Base-by-base conservation (phyloP, 1,140 invertebrate genomes). In the Himalopsyche phryganea region DNA sequence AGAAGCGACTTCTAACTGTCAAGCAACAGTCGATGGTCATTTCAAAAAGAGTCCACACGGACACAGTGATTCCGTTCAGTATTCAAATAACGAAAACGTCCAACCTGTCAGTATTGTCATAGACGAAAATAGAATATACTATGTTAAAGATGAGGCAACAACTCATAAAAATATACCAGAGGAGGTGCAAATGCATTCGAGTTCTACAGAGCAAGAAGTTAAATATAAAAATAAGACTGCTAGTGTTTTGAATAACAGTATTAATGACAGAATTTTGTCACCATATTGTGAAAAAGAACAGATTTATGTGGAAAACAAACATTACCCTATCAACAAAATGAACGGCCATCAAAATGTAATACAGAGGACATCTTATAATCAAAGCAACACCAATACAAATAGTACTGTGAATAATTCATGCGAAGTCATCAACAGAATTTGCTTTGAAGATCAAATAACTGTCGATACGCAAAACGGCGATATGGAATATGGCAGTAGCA, bases 401-500 rank as follows among this genome's bases (percentile, higher is more conserved):
- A 41, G 14, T 41, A 41, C 50, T 13, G 50, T 41, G 11, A 51
- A 55, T 9, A 42, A 55, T 48, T 23, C 36, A 10, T 33, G 32
- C 19, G 52, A 63, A 11, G 49, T 35, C 18, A 33, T 19, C 15
- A 41, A 41, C 1, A 63, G 58, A 15, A 58, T 58, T 17, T 58
- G 38, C 42, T 58, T 63, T 28, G 60, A 63, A 47, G 60, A 63
- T 40, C 50, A 55, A 35, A 38, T 41, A 11, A 11, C 23, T n/a
- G 17, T 42, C 10, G 23, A 33, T 17, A 15, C 42, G 3, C 23
- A 7, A n/a, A 50, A 46, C 33, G 45, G 13, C 6, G 48, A 47
- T 17, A 33, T 32, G 13, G 18, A 47, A 15, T 23, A 36, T 6
- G 17, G 9, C 13, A 20, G 3, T 6, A n/a, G 9, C 13, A 20